Percentiles rank a stretch among this genome's conserved stretches.
Conservation (phyloP, 2,797 vertebrate genomes). For the Rousettus madagascariensis region DNA sequence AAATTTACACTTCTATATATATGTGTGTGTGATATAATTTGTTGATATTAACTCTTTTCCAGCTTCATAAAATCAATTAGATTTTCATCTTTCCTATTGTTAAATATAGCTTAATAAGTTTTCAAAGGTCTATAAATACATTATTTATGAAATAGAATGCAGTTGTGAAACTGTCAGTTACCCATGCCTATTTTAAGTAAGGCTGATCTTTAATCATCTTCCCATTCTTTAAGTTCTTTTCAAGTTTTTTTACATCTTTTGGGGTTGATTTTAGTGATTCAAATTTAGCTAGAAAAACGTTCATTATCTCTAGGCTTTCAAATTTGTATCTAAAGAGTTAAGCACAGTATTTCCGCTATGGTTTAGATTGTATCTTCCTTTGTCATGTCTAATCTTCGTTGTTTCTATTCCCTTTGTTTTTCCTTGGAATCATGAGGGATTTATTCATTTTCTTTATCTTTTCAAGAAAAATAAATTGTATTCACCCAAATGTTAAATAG, state of each 20-base stretch:
- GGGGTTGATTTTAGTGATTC: neutral
- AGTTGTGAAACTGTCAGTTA: neutral
- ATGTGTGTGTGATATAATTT: neutral
- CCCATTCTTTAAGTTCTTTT: neutral
- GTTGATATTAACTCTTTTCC: neutral
- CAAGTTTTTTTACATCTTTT: neutral
- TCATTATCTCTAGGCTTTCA: neutral
- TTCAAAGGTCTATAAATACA: neutral
- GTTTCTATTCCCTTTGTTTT: neutral
- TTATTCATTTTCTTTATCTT: neutral
- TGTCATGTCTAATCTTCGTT: neutral
- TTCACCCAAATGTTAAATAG: neutral
- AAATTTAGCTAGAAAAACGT: neutral
- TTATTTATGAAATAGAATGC: neutral
- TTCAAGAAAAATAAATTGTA: neutral
- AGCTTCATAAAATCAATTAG: neutral
- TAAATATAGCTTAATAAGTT: neutral
- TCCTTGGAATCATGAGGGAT: neutral
- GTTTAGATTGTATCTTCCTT: neutral
- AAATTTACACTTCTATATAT: neutral
- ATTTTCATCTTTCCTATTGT: neutral
- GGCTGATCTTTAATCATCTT: neutral
- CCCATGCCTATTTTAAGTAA: neutral
- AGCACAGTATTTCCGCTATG: neutral
- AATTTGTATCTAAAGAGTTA: neutral